These are phyloP conservation scores for Bambusicola thoracicus DNA, from an alignment of 2,113 vertebrate genomes.

Conservation along the genomic window DNA sequence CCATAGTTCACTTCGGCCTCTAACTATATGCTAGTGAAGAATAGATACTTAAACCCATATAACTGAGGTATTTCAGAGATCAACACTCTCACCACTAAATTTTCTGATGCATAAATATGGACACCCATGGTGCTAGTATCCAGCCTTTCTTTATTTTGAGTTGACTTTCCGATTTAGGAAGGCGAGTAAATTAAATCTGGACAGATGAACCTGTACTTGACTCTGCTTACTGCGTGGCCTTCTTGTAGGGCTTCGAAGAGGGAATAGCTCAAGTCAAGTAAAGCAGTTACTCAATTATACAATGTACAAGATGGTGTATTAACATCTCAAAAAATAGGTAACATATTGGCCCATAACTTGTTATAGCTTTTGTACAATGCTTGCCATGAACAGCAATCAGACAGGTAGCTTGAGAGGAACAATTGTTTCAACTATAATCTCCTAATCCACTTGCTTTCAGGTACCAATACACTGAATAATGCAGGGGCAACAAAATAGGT, in stretches of 20 bases:
- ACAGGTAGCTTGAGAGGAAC: not conserved
- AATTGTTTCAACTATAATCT: not conserved
- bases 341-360: not conserved
- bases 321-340: not conserved
- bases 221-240: not conserved
- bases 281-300: not conserved
- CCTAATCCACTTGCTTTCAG: not conserved
- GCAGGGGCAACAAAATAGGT: not conserved
- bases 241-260: not conserved
- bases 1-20: not conserved
- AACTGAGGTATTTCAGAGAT: not conserved
- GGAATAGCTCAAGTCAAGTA: not conserved
- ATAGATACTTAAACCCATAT: not conserved
- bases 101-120: not conserved
- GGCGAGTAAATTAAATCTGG: not conserved
- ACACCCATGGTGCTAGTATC: not conserved
- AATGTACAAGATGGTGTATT: accelerated
- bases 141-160: not conserved
- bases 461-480: not conserved
- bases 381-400: not conserved
- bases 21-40: not conserved
- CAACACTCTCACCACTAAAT: not conserved
- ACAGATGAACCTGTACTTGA: not conserved
- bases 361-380: not conserved
- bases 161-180: not conserved